These are phyloP conservation scores for Ricordea florida DNA, from an alignment of 92 coral and sea anemone genomes.

Conservation along the genomic window DNA sequence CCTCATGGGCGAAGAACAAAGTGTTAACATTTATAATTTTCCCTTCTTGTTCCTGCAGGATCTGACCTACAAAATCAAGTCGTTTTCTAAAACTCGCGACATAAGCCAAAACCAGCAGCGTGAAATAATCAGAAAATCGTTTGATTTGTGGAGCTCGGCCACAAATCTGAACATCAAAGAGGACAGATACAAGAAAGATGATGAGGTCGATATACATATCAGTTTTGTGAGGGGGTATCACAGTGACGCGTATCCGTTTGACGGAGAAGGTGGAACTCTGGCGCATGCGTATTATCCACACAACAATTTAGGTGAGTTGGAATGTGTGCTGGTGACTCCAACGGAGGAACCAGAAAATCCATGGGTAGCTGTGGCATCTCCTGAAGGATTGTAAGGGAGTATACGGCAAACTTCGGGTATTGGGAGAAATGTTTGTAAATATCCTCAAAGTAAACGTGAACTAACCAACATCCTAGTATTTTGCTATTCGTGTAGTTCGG, in stretches of 20 bases:
- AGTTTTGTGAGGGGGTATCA: constrained; percentile 59
- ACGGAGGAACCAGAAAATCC: too few relatives aligned
- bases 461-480: too few relatives aligned
- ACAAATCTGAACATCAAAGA: constrained; percentile 60
- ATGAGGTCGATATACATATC: constrained; percentile 77
- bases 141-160: constrained; percentile 68
- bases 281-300: constrained; percentile 87
- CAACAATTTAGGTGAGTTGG: constrained; percentile 57
- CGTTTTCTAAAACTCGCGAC: constrained; percentile 33
- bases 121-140: constrained; percentile 65
- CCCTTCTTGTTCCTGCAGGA: constrained; percentile 14
- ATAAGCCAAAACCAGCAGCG: constrained; percentile 33
- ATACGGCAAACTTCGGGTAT: too few relatives aligned
- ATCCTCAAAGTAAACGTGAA: too few relatives aligned
- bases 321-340: not conserved
- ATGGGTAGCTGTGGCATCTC: too few relatives aligned
- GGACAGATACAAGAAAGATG: constrained; percentile 30
- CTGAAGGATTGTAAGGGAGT: too few relatives aligned
- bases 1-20: too few relatives aligned
- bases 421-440: too few relatives aligned
- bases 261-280: constrained; percentile 68
- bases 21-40: too few relatives aligned
- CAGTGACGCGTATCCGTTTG: constrained; percentile 76
- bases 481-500: too few relatives aligned
- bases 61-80: constrained; percentile 64